These are phyloP conservation scores for Atlantisia rogersi DNA, from an alignment of 2,113 vertebrate species.

Conservation along the genomic window DNA sequence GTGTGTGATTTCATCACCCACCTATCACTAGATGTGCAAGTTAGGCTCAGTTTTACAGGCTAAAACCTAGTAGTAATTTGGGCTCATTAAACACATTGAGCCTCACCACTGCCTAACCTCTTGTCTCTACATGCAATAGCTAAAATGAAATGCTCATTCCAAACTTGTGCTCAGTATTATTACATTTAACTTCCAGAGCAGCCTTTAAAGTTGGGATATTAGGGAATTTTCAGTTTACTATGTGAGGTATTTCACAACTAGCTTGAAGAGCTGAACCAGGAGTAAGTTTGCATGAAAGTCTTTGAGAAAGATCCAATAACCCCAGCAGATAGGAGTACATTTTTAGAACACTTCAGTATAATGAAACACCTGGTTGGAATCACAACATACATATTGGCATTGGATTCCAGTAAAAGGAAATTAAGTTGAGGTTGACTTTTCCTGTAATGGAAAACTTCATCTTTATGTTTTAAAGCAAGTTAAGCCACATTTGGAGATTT, in stretches of 20 bases:
- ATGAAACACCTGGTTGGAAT: conserved; percentile 21
- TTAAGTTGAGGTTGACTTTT: neutral
- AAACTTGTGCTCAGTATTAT: neutral
- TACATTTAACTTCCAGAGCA: neutral
- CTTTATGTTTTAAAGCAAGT: neutral
- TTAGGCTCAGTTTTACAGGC: neutral
- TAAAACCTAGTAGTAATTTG: neutral
- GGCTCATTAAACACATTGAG: accelerated
- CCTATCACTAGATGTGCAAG: neutral
- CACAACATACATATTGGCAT: neutral
- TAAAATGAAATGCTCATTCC: neutral
- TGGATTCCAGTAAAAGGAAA: neutral
- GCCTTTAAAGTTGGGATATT: neutral
- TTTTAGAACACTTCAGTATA: neutral
- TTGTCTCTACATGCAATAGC: neutral
- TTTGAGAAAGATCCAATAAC: neutral
- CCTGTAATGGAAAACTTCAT: neutral
- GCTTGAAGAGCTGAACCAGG: neutral
- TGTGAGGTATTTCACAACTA: neutral
- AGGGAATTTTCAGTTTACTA: neutral
- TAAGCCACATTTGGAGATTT: neutral
- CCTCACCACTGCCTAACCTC: neutral
- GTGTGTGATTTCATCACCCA: neutral
- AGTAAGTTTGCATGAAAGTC: neutral
- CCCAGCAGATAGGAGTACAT: neutral